Base-by-base conservation (phyloP, 2,888 invertebrate genomes). In the Strigamia transsilvanica region DNA sequence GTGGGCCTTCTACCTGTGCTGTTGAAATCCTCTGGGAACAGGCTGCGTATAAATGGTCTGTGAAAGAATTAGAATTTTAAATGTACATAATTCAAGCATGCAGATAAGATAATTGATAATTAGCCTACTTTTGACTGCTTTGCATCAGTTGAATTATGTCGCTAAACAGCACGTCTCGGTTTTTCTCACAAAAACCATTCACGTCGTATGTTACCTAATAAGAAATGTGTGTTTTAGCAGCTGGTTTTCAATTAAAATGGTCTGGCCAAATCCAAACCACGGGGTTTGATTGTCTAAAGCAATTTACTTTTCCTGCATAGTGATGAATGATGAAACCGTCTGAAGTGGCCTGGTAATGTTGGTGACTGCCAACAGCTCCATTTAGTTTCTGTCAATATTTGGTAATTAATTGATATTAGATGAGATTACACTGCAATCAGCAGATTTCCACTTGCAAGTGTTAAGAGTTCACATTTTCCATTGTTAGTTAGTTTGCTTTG, bases 91-190 rank as follows among this genome's bases (percentile, higher is more conserved):
- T n/a, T 56, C 61, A 56, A 21, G n/a, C 18, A 9, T n/a, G n/a
- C 5, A 73, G 23, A 4, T 73, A 18, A 73, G 61, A 56, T n/a
- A 21, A n/a, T 73, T 27, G 23, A 15, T 41, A 82, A 27, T 41
- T 10, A 27, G 84, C 89, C 88, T 86, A 91, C 92, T 90, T 91
- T 10, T 88, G 87, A 86, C 92, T 92, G 23, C 89, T 88, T 85
- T 92, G 91, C 92, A 93, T 92, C 80, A 93, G 88, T 84, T 91
- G 90, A 84, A 93, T 90, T 80, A 93, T 89, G 86, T 93, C 93
- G 80, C 89, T 88, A 85, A 92, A 92, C 18, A 93, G 88, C 27
- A 92, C 92, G 87, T 93, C 93, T 46, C 92, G 88, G 87, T 93
- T 93, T 85, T 91, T 89, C 86, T 93, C 92, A 87, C 92, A 92